Evolutionary conservation across 1,140 invertebrate genomes (phyloP).

Genomic region (Ceratosolen fusciceps): DNA sequence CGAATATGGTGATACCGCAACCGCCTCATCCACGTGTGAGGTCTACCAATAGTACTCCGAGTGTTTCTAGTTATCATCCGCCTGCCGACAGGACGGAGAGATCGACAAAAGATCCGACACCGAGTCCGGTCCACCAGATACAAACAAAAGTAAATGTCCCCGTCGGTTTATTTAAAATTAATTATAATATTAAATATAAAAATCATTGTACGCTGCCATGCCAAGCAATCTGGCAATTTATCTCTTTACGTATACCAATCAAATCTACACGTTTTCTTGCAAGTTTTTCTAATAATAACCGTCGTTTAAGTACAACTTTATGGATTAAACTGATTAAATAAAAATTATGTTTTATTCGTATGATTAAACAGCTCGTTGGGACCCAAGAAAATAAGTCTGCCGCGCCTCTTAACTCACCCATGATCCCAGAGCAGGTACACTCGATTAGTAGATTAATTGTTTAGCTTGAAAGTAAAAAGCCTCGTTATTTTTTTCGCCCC

Average conservation of each 20-base stretch:
- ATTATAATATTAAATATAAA: background rate
- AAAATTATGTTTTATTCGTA: conserved; percentile 62
- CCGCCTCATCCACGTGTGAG: conserved; percentile 71
- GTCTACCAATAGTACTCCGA: conserved; percentile 60
- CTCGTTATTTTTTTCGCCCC: too few relatives aligned
- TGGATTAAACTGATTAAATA: conserved; percentile 49
- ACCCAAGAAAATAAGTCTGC: conserved; percentile 69
- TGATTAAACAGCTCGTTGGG: conserved; percentile 69
- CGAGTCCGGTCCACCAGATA: conserved; percentile 68
- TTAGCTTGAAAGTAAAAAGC: too few relatives aligned
- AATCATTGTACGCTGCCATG: too few relatives aligned
- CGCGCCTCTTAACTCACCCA: conserved; percentile 69
- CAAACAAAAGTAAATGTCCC: conserved; percentile 47
- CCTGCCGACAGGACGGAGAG: conserved; percentile 69
- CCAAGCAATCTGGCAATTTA: too few relatives aligned
- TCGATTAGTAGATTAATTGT: conserved; percentile 37
- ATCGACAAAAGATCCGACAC: conserved; percentile 70
- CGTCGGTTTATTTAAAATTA: conserved; percentile 8
- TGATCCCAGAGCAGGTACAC: conserved; percentile 71
- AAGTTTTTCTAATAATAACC: conserved; percentile 6
- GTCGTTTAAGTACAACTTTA: conserved; percentile 39
- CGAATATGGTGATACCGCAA: conserved; percentile 76
- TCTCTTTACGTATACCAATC: too few relatives aligned
- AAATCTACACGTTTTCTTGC: background rate
- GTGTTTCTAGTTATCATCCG: conserved; percentile 68